Conservation (phyloP, 2,797 vertebrate species). For the Fringilla coelebs region DNA sequence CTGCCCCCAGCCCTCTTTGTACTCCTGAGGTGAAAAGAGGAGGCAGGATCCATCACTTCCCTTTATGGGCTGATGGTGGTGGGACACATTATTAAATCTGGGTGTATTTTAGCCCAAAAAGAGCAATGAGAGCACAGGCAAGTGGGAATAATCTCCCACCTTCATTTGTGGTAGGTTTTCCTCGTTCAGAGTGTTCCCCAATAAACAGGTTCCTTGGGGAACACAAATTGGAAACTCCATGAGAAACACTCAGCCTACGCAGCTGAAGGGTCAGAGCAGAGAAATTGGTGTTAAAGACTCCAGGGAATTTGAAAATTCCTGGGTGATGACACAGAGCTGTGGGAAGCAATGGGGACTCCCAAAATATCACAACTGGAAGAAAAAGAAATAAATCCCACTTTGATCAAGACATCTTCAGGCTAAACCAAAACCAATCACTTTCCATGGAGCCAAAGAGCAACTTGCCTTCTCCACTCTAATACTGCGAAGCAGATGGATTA, state of each 20-base stretch:
- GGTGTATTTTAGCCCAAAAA: neutral
- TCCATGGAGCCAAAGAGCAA: neutral
- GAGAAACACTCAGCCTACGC: neutral
- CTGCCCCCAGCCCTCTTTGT: neutral
- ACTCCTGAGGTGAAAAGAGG: neutral
- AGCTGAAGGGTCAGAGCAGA: neutral
- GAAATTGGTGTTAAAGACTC: neutral
- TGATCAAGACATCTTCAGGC: neutral
- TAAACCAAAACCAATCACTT: neutral
- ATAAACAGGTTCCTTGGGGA: neutral
- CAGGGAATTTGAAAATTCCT: neutral
- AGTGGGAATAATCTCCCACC: neutral
- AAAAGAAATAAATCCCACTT: neutral
- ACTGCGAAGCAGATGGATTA: neutral
- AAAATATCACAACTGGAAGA: neutral
- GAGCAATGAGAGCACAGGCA: neutral
- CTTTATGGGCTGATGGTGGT: accelerated
- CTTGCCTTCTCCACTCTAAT: neutral
- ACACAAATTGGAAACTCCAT: neutral
- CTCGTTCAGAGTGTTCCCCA: neutral
- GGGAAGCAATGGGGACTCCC: neutral
- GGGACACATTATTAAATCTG: neutral
- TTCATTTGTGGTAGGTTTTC: neutral
- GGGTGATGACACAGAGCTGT: neutral
- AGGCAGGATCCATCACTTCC: neutral